Evolutionary conservation across 2,113 vertebrate species (phyloP).

Genomic region (Myrmecobius fasciatus): DNA sequence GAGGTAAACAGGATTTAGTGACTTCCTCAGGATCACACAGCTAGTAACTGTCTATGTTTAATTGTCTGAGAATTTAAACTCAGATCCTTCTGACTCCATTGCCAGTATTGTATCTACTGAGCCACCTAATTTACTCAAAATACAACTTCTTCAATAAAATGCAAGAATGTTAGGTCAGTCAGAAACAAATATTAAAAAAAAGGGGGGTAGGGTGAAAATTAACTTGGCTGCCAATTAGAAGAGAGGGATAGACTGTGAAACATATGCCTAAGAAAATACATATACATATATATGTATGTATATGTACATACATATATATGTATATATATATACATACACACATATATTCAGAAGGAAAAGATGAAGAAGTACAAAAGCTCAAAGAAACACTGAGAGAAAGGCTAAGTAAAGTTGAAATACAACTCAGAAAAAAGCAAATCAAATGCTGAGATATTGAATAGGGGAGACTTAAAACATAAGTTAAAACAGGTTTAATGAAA

Average conservation of each 20-base stretch:
- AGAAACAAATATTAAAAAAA: slow-evolving; percentile 4
- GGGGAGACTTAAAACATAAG: slow-evolving; percentile 21
- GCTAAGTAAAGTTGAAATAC: background rate
- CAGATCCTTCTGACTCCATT: no score
- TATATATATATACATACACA: background rate
- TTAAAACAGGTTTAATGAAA: background rate
- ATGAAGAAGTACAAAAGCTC: background rate
- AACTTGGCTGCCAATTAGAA: background rate
- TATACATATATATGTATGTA: background rate
- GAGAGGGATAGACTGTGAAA: background rate
- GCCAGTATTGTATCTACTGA: no score
- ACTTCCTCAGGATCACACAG: no score
- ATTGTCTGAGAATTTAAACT: no score
- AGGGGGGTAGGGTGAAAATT: background rate
- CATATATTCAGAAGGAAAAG: background rate
- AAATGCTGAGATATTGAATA: background rate
- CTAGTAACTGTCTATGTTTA: no score
- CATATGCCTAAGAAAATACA: background rate
- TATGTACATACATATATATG: background rate
- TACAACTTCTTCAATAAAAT: background rate
- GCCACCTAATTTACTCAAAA: slow-evolving; percentile 1
- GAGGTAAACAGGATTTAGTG: no score
- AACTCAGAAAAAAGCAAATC: slow-evolving; percentile 2
- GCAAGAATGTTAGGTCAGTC: slow-evolving; percentile 6
- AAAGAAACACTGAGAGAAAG: background rate